Conservation (phyloP, 2,113 vertebrate species). For the Haemorhous mexicanus region DNA sequence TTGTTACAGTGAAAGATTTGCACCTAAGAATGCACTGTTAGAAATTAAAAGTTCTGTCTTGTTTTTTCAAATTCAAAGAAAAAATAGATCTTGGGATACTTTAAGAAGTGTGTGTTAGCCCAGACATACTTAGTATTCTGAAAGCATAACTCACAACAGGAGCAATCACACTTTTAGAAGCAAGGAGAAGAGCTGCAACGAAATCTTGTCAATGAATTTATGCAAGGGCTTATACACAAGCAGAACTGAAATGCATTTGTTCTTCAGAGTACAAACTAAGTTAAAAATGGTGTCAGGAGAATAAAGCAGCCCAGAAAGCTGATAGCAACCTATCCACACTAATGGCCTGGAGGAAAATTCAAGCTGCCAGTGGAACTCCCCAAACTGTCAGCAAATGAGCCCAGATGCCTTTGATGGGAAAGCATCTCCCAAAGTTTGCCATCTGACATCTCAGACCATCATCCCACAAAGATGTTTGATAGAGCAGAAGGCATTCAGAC, state of each 20-base stretch:
- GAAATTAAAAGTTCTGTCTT: background rate
- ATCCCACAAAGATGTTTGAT: background rate
- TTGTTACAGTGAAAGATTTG: background rate
- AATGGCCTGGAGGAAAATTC: background rate
- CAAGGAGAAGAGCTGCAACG: background rate
- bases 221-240: background rate
- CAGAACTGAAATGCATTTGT: conserved; percentile 33
- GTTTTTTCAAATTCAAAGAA: background rate
- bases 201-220: background rate
- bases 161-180: background rate
- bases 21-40: background rate
- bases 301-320: background rate
- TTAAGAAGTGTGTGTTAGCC: background rate
- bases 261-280: conserved; percentile 26
- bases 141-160: background rate
- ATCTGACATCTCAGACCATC: background rate
- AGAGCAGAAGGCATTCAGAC: background rate
- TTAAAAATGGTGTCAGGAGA: conserved; percentile 23
- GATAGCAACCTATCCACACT: conserved; percentile 15
- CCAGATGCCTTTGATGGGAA: background rate
- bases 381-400: background rate
- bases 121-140: background rate
- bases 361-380: background rate
- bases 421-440: background rate
- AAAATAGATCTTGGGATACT: background rate